Evolutionary conservation across 2,888 invertebrate species (phyloP).

Genomic region (Disparrhopalites patrizii): DNA sequence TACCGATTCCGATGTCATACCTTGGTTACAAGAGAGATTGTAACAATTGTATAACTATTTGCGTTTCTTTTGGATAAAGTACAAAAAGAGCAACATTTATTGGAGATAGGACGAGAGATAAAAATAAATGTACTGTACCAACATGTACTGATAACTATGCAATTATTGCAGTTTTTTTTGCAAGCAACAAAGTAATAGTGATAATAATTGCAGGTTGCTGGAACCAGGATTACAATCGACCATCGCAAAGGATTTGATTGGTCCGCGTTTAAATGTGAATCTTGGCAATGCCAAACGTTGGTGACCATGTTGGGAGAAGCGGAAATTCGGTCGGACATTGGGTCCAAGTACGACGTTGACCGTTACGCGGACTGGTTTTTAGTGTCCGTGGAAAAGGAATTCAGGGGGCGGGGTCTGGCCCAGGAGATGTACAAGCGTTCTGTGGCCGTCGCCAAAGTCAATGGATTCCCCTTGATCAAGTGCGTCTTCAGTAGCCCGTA

Average conservation of each 20-base stretch:
- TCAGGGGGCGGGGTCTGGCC: constrained; percentile 21
- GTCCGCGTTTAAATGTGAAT: background rate
- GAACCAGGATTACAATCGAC: constrained; percentile 12
- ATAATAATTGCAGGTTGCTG: constrained; percentile 15
- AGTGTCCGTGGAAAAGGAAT: constrained; percentile 20
- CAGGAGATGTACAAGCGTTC: constrained; percentile 29
- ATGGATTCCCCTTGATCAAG: constrained; percentile 12
- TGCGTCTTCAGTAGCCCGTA: constrained; percentile 30
- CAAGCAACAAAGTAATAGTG: background rate
- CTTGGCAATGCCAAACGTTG: background rate
- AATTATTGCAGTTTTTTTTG: background rate
- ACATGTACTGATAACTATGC: too few relatives aligned
- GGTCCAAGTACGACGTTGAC: constrained; percentile 13
- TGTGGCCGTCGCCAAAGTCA: background rate
- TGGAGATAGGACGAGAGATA: too few relatives aligned
- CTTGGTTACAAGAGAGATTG: too few relatives aligned
- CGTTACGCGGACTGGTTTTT: constrained; percentile 22
- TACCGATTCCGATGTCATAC: too few relatives aligned
- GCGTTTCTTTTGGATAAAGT: too few relatives aligned
- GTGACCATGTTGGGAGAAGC: background rate
- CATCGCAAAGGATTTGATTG: constrained; percentile 1
- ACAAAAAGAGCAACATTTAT: too few relatives aligned
- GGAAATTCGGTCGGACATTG: background rate
- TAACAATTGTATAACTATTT: too few relatives aligned
- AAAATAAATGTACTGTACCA: too few relatives aligned